Percentiles rank a stretch among this genome's conserved stretches.
phyloP scores from a whole-genome alignment of 2,797 vertebrate species.

The Channallabes apus region DNA sequence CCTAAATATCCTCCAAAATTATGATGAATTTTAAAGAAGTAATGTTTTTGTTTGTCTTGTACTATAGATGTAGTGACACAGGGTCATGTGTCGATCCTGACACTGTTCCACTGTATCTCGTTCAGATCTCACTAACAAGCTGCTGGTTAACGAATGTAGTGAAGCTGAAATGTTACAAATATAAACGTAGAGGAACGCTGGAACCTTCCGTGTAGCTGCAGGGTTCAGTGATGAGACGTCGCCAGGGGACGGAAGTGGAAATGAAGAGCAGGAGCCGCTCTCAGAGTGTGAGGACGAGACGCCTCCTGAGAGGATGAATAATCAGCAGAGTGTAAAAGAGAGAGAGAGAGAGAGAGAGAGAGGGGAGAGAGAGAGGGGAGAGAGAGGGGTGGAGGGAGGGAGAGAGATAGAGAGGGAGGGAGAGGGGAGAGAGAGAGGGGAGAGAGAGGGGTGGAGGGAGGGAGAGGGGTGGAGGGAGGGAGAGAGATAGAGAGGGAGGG shows the following conservation, averaged over 20 bases:
- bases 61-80: not conserved
- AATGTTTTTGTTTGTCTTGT: too few relatives aligned
- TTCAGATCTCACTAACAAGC: not conserved
- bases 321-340: not conserved
- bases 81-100: not conserved
- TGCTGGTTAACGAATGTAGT: not conserved
- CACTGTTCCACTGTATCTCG: not conserved
- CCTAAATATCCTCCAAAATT: too few relatives aligned
- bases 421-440: conserved; percentile 40
- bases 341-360: not conserved
- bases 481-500: conserved; percentile 32
- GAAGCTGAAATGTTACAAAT: too few relatives aligned
- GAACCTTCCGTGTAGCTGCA: not conserved
- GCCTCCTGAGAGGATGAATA: not conserved
- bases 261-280: not conserved
- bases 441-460: conserved; percentile 37
- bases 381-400: not conserved
- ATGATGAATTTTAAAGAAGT: too few relatives aligned
- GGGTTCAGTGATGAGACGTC: not conserved
- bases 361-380: too few relatives aligned
- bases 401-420: not conserved
- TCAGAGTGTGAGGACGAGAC: not conserved
- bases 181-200: not conserved
- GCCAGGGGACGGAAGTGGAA: not conserved
- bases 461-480: conserved; percentile 17